Percentiles rank a stretch among this genome's conserved stretches.
phyloP scores from a whole-genome alignment of 2,113 vertebrate species.

The Sus scrofa region T2T-Sscrofa CM000817.6:128269001-128269500 shows the following conservation, averaged over 20 bases:
- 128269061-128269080: constrained; percentile 60
- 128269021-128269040: constrained; percentile 43
- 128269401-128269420: background rate
- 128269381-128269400: background rate
- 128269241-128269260: constrained; percentile 45
- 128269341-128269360: background rate
- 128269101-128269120: constrained; percentile 69
- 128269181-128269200: constrained; percentile 60
- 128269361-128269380: background rate
- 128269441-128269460: background rate
- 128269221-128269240: constrained; percentile 57
- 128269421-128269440: background rate
- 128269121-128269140: constrained; percentile 63
- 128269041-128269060: constrained; percentile 63
- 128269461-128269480: constrained; percentile 31
- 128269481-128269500: background rate
- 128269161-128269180: constrained; percentile 68
- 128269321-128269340: background rate
- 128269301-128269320: background rate
- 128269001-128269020: background rate
- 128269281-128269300: background rate
- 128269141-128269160: constrained; percentile 69
- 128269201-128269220: constrained; percentile 60
- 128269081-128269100: background rate
- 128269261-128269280: constrained; percentile 25